phyloP scores from a whole-genome alignment of 2,113 vertebrate genomes.

The Gorilla gorilla region DNA sequence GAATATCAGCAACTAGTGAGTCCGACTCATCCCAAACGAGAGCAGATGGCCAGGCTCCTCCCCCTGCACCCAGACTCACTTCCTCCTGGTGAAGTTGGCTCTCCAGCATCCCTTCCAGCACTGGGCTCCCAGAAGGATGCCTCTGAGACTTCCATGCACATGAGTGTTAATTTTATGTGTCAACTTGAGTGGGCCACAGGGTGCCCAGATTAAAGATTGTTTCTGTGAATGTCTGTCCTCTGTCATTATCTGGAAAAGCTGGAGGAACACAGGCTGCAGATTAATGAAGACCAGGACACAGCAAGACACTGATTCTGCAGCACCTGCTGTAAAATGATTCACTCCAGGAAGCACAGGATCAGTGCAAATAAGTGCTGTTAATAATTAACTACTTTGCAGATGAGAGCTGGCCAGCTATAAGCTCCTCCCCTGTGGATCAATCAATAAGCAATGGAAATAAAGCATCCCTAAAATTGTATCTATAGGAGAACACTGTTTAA shows the following conservation, averaged over 20 bases:
- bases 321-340: background rate
- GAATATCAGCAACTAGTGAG: background rate
- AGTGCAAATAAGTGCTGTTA: background rate
- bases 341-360: background rate
- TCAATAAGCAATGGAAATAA: background rate
- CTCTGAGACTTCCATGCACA: background rate
- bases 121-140: fast-evolving
- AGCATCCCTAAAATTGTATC: background rate
- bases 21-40: background rate
- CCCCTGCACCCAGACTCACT: background rate
- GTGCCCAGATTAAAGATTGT: background rate
- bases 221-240: background rate
- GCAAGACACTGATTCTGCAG: background rate
- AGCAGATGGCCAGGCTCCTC: background rate
- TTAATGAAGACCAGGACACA: background rate
- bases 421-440: background rate
- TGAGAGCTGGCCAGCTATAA: background rate
- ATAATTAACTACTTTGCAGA: background rate
- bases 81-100: fast-evolving
- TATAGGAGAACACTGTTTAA: background rate
- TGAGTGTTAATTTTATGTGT: too few relatives aligned
- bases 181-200: background rate
- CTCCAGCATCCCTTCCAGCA: background rate
- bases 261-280: background rate
- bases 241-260: background rate